Evolutionary conservation across 2,797 vertebrate species (phyloP), one percentile per base, ranked within the genome.

Genomic region (Manis pentadactyla): DNA sequence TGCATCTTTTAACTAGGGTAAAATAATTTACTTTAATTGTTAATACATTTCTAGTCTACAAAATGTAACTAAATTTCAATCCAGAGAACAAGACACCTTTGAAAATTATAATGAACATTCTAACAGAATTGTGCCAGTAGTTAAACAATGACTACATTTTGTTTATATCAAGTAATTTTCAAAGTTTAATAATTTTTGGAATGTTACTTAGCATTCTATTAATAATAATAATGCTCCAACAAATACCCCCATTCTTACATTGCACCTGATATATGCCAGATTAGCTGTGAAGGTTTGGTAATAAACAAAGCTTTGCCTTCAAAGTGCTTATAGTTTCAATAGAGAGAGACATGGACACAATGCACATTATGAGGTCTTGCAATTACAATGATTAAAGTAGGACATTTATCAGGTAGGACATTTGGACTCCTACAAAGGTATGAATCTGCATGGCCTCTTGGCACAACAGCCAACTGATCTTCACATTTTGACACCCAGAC

Each of bases 131-230:
- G 93, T 79, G 55, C 53, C 25, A 59, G 53, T 95, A 90, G 82
- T 95, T 96, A 93, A 97, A 97, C 42, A 95, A 95, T 93, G 77
- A 95, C 95, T 96, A 83, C 25, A 95, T 96, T 98, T 97, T 95
- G 61, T 89, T 96, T 97, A 92, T 97, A 69, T 96, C 83, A 97
- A 97, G 42, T 92, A 95, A 95, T 93, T 90, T 82, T 91, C 37
- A 95, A 63, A 25, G 53, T 63, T 95, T 97, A 96, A 87, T 92
- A 79, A 78, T 96, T 90, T 97, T 84, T 68, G 42, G 64, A 95
- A 89, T 71, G 27, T 86, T 82, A 51, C 53, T 93, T 94, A 85
- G n/a, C 53, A 89, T 84, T 93, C 37, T 75, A 63, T 84, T 96
- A 91, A 93, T 87, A 89, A 64, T 79, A 68, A 74, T 86, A 85